These are phyloP conservation scores for Corythornis leucogaster DNA, from an alignment of 2,797 vertebrate species.

Conservation along the genomic window DNA sequence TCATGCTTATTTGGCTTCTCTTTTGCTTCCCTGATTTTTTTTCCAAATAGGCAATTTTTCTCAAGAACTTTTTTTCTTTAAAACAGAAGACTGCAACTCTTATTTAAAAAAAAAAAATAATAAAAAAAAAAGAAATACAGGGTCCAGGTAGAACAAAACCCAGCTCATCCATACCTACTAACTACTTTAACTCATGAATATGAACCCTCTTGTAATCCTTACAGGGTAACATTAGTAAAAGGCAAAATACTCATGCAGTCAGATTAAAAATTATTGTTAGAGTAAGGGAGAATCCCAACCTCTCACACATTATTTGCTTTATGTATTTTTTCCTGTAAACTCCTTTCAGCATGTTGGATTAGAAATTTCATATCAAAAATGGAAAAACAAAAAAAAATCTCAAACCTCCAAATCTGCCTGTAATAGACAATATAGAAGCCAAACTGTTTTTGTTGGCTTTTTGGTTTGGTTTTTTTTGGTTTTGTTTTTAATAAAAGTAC, in stretches of 20 bases:
- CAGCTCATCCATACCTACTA: neutral
- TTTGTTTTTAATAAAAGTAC: neutral
- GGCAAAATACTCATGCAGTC: neutral
- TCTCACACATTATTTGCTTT: neutral
- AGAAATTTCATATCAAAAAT: conserved; percentile 25
- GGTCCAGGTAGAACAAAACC: neutral
- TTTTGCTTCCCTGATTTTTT: neutral
- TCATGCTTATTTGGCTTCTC: conserved; percentile 50
- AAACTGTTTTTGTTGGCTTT: neutral
- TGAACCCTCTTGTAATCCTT: neutral
- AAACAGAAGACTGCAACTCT: neutral
- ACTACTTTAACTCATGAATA: neutral
- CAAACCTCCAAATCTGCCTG: neutral
- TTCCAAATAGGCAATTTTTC: conserved; percentile 7
- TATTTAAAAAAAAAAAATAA: neutral
- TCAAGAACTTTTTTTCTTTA: conserved; percentile 7
- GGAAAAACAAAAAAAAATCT: neutral
- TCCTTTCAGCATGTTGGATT: neutral
- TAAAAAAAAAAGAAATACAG: neutral
- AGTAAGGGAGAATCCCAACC: neutral
- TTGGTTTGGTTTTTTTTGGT: neutral
- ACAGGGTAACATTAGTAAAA: neutral
- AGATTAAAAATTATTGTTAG: neutral
- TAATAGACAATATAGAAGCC: neutral
- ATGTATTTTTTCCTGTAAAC: neutral